Evolutionary conservation across 2,113 vertebrate genomes (phyloP).

Genomic region (Cheirogaleus medius): DNA sequence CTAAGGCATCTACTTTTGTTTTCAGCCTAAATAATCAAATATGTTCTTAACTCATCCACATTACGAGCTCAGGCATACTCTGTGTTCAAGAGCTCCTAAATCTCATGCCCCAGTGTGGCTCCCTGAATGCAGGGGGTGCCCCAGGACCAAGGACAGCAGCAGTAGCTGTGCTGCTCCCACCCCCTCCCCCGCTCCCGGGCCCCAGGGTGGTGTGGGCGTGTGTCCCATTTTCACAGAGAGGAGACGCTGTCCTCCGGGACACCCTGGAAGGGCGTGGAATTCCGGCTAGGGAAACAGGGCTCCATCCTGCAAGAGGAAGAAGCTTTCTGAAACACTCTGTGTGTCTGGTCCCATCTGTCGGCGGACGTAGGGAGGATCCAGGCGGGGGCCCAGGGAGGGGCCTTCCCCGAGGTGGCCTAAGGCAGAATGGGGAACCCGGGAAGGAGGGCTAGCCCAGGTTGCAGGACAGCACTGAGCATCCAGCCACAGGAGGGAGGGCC

Average conservation of each 20-base stretch:
- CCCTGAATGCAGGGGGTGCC: neutral
- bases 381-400: neutral
- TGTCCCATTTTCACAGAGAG: neutral
- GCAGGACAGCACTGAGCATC: neutral
- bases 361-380: neutral
- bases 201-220: neutral
- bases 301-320: neutral
- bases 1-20: neutral
- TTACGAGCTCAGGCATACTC: neutral
- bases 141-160: neutral
- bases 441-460: neutral
- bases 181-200: too few species aligned
- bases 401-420: neutral
- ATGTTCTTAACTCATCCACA: neutral
- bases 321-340: neutral
- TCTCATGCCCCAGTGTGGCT: neutral
- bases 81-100: neutral
- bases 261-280: neutral
- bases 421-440: neutral
- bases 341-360: neutral
- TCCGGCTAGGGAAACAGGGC: neutral
- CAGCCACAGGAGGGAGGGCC: neutral
- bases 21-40: neutral
- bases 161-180: fast-evolving
- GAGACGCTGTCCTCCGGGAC: neutral